These are phyloP conservation scores for Corythornis vintsioides DNA, from an alignment of 2,113 vertebrate species.

Conservation along the genomic window DNA sequence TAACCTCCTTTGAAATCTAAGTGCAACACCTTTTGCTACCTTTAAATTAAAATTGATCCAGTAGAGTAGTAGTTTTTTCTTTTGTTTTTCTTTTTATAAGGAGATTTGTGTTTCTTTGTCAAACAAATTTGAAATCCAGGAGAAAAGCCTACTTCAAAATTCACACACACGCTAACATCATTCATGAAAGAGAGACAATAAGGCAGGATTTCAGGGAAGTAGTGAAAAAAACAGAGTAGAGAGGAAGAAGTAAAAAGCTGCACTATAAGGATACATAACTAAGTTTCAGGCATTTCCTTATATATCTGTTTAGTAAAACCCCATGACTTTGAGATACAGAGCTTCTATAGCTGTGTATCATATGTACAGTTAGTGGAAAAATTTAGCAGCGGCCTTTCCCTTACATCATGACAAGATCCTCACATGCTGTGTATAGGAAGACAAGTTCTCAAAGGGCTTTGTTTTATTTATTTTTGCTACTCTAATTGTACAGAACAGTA, in stretches of 20 bases:
- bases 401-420: background rate
- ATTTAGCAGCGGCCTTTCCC: background rate
- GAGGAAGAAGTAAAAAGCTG: background rate
- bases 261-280: background rate
- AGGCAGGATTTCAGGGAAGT: background rate
- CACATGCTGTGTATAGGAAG: background rate
- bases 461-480: background rate
- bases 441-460: background rate
- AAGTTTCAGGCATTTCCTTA: background rate
- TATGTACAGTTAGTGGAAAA: background rate
- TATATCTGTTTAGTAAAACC: background rate
- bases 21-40: background rate
- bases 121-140: background rate
- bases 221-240: background rate
- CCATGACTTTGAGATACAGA: accelerated
- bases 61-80: background rate
- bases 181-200: background rate
- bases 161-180: background rate
- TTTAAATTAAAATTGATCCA: background rate
- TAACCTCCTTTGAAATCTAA: background rate
- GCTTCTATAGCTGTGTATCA: background rate
- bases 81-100: background rate
- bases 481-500: background rate
- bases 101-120: background rate
- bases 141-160: background rate